Percentiles rank a stretch among this genome's conserved stretches.
phyloP scores from a whole-genome alignment of 2,797 vertebrate species.

The Austrolebias charrua region DNA sequence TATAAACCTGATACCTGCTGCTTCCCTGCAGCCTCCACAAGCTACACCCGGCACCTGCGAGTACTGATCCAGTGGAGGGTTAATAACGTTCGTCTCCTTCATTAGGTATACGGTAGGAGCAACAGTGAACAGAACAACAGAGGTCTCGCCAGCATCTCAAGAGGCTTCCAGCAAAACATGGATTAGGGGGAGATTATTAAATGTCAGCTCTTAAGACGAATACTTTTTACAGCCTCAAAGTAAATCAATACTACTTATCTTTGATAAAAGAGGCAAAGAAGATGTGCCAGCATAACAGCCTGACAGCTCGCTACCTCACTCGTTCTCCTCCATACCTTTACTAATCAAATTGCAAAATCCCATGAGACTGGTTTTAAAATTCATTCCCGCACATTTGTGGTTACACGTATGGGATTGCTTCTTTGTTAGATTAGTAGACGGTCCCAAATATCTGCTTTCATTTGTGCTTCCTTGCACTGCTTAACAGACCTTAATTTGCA shows the following conservation, averaged over 20 bases:
- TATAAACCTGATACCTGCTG: slow-evolving; percentile 7
- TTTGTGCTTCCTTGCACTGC: slow-evolving; percentile 4
- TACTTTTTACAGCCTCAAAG: slow-evolving; percentile 82
- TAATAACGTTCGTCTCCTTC: slow-evolving; percentile 47
- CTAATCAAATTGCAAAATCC: slow-evolving; percentile 61
- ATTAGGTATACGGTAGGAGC: slow-evolving; percentile 55
- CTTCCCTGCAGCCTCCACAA: slow-evolving; percentile 14
- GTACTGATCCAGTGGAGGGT: slow-evolving; percentile 33
- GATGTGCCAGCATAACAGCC: slow-evolving; percentile 66
- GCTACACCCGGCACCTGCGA: slow-evolving; percentile 14
- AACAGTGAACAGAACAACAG: slow-evolving; percentile 62
- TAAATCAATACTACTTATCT: slow-evolving; percentile 85
- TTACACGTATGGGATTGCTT: slow-evolving; percentile 39
- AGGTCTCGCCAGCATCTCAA: slow-evolving; percentile 63
- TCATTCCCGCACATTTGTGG: slow-evolving; percentile 31
- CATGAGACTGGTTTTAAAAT: slow-evolving; percentile 47
- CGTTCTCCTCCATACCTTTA: slow-evolving; percentile 51
- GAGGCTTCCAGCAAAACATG: slow-evolving; percentile 74
- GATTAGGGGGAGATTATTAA: slow-evolving; percentile 84
- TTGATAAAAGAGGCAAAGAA: slow-evolving; percentile 79
- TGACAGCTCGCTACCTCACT: slow-evolving; percentile 61
- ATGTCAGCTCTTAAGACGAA: slow-evolving; percentile 82
- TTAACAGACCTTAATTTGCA: neutral
- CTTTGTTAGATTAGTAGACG: slow-evolving; percentile 17
- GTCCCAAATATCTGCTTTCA: slow-evolving; percentile 13